These are phyloP conservation scores for Lapara coniferarum DNA, from an alignment of 2,888 invertebrate genomes.

Conservation along the genomic window DNA sequence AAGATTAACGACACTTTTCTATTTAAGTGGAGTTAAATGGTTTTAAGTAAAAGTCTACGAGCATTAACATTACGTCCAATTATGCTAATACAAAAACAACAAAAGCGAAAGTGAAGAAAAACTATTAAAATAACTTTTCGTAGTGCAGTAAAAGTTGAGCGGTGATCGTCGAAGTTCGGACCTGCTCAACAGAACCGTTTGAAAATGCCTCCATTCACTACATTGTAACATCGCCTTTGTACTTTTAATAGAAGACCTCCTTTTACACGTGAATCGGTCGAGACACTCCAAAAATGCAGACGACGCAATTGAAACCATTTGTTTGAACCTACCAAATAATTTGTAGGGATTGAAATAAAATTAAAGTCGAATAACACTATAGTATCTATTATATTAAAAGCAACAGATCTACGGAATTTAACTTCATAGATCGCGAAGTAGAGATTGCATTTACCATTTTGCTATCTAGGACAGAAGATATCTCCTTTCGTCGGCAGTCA, in stretches of 20 bases:
- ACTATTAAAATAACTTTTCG: conserved; percentile 27
- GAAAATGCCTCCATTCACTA: conserved; percentile 25
- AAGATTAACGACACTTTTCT: background rate
- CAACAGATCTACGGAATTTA: background rate
- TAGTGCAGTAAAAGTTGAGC: conserved; percentile 26
- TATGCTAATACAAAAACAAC: conserved; percentile 16
- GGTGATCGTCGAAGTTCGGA: conserved; percentile 22
- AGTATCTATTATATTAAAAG: conserved; percentile 1
- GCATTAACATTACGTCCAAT: background rate
- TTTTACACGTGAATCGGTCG: conserved; percentile 15
- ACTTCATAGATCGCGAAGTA: background rate
- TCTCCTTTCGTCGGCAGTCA: background rate
- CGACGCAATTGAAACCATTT: conserved; percentile 21
- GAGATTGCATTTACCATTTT: background rate
- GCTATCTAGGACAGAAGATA: background rate
- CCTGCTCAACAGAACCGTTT: conserved; percentile 23
- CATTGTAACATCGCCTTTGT: conserved; percentile 21
- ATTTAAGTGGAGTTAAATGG: background rate
- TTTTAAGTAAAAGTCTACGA: too few species aligned
- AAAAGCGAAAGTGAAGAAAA: conserved; percentile 22
- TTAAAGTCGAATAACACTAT: background rate
- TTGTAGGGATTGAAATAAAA: conserved; percentile 8
- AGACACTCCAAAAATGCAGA: conserved; percentile 21
- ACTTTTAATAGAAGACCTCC: conserved; percentile 22
- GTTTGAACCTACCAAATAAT: conserved; percentile 7